A percentile compares a stretch with the other conserved stretches of the same genome.
These are phyloP conservation scores for Crepidodera aurea DNA, from an alignment of 2,888 invertebrate species.

Conservation along the genomic window DNA sequence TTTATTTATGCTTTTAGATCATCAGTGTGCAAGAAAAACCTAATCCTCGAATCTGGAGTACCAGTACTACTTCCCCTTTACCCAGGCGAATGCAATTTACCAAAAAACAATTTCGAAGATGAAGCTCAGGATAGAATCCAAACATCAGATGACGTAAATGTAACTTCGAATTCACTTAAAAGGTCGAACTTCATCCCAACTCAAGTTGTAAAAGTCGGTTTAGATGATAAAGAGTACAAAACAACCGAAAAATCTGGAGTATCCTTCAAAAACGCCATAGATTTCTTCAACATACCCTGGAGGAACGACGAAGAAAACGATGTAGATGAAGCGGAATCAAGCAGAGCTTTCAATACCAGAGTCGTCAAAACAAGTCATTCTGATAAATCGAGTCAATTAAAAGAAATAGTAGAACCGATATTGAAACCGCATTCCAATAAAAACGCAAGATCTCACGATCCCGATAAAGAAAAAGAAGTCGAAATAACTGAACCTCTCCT, in stretches of 20 bases:
- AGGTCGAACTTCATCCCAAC: constrained; percentile 56
- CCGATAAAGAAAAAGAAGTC: constrained; percentile 54
- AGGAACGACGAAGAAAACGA: constrained; percentile 61
- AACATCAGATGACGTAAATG: constrained; percentile 33
- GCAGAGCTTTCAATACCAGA: constrained; percentile 66
- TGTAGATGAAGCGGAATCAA: constrained; percentile 63
- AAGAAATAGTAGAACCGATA: constrained; percentile 80
- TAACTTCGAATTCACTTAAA: constrained; percentile 28
- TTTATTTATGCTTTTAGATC: too few species aligned
- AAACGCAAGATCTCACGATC: constrained; percentile 63
- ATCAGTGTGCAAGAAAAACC: constrained; percentile 80
- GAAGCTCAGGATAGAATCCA: constrained; percentile 42
- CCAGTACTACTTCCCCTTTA: constrained; percentile 77
- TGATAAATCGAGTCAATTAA: constrained; percentile 37
- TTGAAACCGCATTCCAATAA: constrained; percentile 69
- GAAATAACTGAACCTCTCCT: constrained; percentile 75
- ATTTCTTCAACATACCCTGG: constrained; percentile 63
- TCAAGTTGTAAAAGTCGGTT: constrained; percentile 58
- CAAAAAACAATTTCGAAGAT: constrained; percentile 59
- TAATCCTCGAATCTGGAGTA: constrained; percentile 77
- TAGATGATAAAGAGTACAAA: constrained; percentile 51
- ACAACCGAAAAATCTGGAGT: constrained; percentile 40
- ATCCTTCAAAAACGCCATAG: constrained; percentile 60
- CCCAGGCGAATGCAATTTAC: constrained; percentile 79
- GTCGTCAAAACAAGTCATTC: constrained; percentile 41